Conservation (phyloP, 2,888 invertebrate species). For the Conops quadrifasciatus region DNA sequence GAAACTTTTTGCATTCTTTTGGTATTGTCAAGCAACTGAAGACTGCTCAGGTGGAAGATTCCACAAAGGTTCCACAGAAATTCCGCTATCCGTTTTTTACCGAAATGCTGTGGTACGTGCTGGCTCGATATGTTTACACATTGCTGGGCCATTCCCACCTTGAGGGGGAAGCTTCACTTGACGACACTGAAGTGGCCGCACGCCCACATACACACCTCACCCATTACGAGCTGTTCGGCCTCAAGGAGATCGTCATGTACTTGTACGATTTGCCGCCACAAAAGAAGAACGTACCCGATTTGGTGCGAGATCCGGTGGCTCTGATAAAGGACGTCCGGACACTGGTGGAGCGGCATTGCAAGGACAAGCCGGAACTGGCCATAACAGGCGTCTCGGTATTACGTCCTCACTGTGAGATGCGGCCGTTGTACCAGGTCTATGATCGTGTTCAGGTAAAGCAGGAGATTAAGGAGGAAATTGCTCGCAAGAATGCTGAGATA, state of each 20-base stretch:
- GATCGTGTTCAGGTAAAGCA: conserved; percentile 61
- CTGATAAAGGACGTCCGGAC: conserved; percentile 89
- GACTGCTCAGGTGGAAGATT: conserved; percentile 95
- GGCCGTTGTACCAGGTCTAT: conserved; percentile 52
- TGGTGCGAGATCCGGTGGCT: conserved; percentile 88
- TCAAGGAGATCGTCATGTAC: conserved; percentile 91
- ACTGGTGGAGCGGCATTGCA: conserved; percentile 86
- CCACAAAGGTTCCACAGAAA: conserved; percentile 95
- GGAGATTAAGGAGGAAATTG: conserved; percentile 61
- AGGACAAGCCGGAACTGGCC: conserved; percentile 84
- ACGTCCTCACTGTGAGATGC: conserved; percentile 57
- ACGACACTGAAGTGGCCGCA: conserved; percentile 56
- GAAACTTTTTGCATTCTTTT: conserved; percentile 96
- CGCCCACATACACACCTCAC: conserved; percentile 77
- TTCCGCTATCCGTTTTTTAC: conserved; percentile 98
- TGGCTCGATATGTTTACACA: conserved; percentile 90
- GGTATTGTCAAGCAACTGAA: conserved; percentile 95
- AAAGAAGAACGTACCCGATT: conserved; percentile 90
- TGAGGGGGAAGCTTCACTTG: conserved; percentile 63
- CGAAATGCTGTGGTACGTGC: conserved; percentile 97
- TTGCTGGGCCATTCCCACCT: conserved; percentile 85
- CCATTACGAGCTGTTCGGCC: conserved; percentile 80
- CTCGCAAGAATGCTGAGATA: conserved; percentile 57
- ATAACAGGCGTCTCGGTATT: conserved; percentile 85
- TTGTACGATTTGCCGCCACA: conserved; percentile 87